Evolutionary conservation across 1,140 invertebrate genomes (phyloP), one percentile per base, ranked within the genome.

Genomic region (Euura saliciscinereae): DNA sequence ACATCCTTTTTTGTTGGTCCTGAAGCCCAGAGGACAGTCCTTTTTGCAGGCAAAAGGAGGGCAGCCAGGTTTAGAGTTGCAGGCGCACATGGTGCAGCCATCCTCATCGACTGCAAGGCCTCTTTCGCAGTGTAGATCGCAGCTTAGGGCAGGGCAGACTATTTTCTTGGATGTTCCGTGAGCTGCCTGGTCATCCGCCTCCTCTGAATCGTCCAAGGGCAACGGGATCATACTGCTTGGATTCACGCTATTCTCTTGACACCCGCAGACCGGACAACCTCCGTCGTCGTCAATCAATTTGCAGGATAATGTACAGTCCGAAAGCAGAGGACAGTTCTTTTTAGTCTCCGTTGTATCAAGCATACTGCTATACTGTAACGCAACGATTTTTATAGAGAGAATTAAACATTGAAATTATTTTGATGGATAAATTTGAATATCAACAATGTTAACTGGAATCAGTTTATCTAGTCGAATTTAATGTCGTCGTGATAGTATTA

Each of bases 81-180:
- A 86, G 68, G 84, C 76, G 74, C 84, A 86, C 1, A 85, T 71
- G 8, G 78, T 81, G 72, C 85, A 87, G 65, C 82, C 82, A 59
- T 84, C 84, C 45, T 83, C 80, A 65, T 87, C 85, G 79, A 82
- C 80, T 2, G 82, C 71, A 45, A 85, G 72, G 2, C 84, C 83
- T 0, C 70, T 75, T 11, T 83, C 82, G 75, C 84, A 85, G 74
- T 85, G 80, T 10, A 83, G 78, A 59, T 82, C 78, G 71, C 85
- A 85, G 64, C 81, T 79, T 0, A 85, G 75, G 13, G 80, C 77
- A 11, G 84, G 83, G 70, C 84, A 86, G 42, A 80, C 65, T n/a
- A 69, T 79, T 66, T 80, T 59, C 51, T 59, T 59, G 51, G 51
- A 3, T 59, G 51, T 59, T 59, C 13, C 51, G 6, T 59, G 8